Conservation (phyloP, 2,113 vertebrate genomes). For the Pagrus major region DNA sequence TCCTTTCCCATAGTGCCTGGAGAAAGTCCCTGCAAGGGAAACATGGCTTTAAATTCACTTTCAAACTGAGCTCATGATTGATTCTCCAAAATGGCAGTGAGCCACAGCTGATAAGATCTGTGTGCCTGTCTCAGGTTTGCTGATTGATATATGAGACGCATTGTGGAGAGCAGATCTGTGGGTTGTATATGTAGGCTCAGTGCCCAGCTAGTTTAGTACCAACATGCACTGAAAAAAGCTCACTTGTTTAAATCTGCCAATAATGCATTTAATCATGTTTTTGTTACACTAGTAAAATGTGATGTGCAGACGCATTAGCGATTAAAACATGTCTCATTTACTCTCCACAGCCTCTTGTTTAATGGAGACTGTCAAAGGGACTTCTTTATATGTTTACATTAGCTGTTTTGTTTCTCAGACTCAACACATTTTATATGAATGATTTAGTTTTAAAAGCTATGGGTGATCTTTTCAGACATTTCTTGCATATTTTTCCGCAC, state of each 20-base stretch:
- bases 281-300: constrained; percentile 32
- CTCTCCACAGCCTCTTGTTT: constrained; percentile 11
- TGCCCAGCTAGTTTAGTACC: constrained; percentile 27
- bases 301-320: constrained; percentile 24
- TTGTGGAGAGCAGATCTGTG: constrained; percentile 9
- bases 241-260: constrained; percentile 24
- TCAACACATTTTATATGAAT: constrained; percentile 15
- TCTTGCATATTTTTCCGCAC: not conserved
- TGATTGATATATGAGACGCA: constrained; percentile 21
- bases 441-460: constrained; percentile 10
- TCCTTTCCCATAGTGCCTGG: too few relatives aligned
- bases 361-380: not conserved
- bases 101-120: constrained; percentile 25
- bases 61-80: not conserved
- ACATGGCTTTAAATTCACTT: too few relatives aligned
- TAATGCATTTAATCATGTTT: constrained; percentile 26
- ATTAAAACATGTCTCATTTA: constrained; percentile 40
- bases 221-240: constrained; percentile 32
- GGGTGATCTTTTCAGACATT: not conserved
- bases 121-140: constrained; percentile 19
- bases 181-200: constrained; percentile 42
- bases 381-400: constrained; percentile 10
- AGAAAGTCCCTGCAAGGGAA: too few relatives aligned
- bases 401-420: constrained; percentile 19
- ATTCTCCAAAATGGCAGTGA: constrained; percentile 4